Evolutionary conservation across 1,140 invertebrate genomes (phyloP).

Genomic region (Trachymyrmex septentrionalis): DNA sequence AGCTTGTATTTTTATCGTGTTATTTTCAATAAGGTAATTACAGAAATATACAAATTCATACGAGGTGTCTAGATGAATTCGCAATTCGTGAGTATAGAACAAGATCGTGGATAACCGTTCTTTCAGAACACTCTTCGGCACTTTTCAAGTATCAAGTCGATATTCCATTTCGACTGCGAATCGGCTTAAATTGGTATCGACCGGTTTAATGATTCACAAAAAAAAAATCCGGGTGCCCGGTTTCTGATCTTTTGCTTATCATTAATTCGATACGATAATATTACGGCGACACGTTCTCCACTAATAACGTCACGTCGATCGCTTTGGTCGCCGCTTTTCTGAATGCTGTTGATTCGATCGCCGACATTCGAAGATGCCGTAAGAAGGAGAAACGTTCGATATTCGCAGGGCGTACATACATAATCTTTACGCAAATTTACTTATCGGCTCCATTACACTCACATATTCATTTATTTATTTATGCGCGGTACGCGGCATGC

Average conservation of each 20-base stretch:
- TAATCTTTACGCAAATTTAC: constrained; percentile 42
- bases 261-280: constrained; percentile 72
- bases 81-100: constrained; percentile 30
- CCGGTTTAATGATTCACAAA: constrained; percentile 71
- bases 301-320: constrained; percentile 71
- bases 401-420: not conserved
- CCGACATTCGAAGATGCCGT: not conserved
- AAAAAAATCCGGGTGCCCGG: constrained; percentile 50
- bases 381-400: constrained; percentile 17
- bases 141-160: constrained; percentile 30
- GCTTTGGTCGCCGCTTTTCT: constrained; percentile 38
- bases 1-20: not conserved
- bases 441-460: constrained; percentile 39
- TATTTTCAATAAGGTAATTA: not conserved
- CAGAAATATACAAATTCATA: not conserved
- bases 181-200: constrained; percentile 75
- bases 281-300: constrained; percentile 69
- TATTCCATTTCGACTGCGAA: constrained; percentile 63
- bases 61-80: not conserved
- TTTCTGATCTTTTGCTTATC: constrained; percentile 67
- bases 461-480: constrained; percentile 64
- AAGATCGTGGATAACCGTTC: constrained; percentile 1
- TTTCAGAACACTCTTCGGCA: constrained; percentile 7
- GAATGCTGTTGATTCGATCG: constrained; percentile 22
- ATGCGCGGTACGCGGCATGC: constrained; percentile 38